Percentiles rank a stretch among this genome's conserved stretches.
Conservation (phyloP, 2,888 invertebrate species). For the Hypomecis atomaria region DNA sequence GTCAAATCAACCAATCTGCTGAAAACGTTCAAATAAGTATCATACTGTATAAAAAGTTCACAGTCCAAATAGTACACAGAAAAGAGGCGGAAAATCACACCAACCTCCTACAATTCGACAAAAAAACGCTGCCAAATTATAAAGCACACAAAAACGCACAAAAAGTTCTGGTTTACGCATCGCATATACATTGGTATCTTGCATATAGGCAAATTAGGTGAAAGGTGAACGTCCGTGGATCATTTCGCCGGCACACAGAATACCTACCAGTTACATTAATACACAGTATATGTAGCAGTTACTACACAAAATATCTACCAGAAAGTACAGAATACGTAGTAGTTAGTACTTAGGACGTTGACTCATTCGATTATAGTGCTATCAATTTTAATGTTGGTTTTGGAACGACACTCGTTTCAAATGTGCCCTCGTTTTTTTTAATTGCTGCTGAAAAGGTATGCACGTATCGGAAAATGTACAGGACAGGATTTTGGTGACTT, state of each 20-base stretch:
- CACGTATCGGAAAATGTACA: background rate
- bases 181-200: constrained; percentile 26
- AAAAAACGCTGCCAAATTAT: constrained; percentile 15
- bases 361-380: constrained; percentile 69
- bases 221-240: constrained; percentile 58
- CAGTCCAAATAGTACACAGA: too few species aligned
- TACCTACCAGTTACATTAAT: constrained; percentile 6
- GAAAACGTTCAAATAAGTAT: too few species aligned
- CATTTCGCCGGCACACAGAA: constrained; percentile 57
- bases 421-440: constrained; percentile 27
- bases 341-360: constrained; percentile 56
- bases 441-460: constrained; percentile 24
- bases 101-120: background rate
- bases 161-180: constrained; percentile 19
- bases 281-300: too few species aligned
- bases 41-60: too few species aligned
- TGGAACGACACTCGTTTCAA: constrained; percentile 54
- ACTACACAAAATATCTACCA: too few species aligned
- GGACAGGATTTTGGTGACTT: background rate
- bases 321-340: constrained; percentile 20
- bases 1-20: too few species aligned
- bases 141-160: constrained; percentile 1
- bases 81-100: too few species aligned
- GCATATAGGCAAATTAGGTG: constrained; percentile 61
- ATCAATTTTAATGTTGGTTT: constrained; percentile 63